A percentile compares a stretch with the other conserved stretches of the same genome.
phyloP scores from a whole-genome alignment of 1,140 invertebrate species.

The Megalopta genalis region DNA sequence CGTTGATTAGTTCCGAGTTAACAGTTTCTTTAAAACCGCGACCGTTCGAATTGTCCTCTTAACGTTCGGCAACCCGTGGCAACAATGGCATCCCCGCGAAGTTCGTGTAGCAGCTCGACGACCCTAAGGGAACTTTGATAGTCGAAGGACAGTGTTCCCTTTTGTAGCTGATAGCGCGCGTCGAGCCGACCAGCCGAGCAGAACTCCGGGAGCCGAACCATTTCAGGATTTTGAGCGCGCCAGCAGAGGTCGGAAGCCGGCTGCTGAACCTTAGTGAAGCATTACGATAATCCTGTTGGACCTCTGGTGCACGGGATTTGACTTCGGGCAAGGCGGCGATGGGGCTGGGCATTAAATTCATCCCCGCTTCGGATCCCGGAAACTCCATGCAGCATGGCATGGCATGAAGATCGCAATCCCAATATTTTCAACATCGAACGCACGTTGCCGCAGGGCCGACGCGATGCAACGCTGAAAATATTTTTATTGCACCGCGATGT shows the following conservation, averaged over 20 bases:
- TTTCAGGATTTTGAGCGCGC: conserved; percentile 47
- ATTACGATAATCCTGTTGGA: conserved; percentile 73
- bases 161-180: conserved; percentile 1
- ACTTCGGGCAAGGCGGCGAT: conserved; percentile 50
- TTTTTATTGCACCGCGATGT: conserved; percentile 7
- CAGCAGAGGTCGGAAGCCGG: conserved; percentile 55
- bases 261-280: conserved; percentile 61
- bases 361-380: background rate
- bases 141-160: conserved; percentile 11
- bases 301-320: conserved; percentile 57
- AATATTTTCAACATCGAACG: conserved; percentile 32
- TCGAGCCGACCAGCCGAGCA: background rate
- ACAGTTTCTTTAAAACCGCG: background rate
- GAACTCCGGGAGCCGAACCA: conserved; percentile 17
- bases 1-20: background rate
- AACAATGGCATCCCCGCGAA: background rate
- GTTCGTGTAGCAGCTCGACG: too few relatives aligned
- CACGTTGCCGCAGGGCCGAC: background rate
- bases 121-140: conserved; percentile 1
- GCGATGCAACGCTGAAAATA: conserved; percentile 7
- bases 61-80: too few relatives aligned
- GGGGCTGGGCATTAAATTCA: conserved; percentile 44
- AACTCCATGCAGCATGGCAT: conserved; percentile 1
- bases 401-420: conserved; percentile 7
- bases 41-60: background rate